Conservation (phyloP, 2,113 vertebrate genomes). For the Heterochromis multidens region DNA sequence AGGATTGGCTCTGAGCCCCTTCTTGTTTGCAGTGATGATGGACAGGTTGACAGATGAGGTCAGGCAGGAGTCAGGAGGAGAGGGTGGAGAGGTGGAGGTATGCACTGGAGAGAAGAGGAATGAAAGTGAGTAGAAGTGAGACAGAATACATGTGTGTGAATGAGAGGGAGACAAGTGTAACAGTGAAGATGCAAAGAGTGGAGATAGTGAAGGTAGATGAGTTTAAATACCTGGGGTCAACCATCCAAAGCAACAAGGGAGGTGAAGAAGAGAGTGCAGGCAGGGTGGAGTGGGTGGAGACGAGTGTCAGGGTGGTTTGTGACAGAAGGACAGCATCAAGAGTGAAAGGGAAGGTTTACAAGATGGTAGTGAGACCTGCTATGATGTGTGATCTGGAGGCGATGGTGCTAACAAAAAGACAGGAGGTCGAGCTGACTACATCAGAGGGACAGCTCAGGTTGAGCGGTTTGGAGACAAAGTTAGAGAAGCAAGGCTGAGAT, state of each 20-base stretch:
- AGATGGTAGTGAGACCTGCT: too few relatives aligned
- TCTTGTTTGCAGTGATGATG: not conserved
- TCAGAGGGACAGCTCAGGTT: too few relatives aligned
- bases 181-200: not conserved
- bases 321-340: not conserved
- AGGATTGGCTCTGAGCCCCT: not conserved
- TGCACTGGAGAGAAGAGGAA: not conserved
- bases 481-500: too few relatives aligned
- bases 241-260: not conserved
- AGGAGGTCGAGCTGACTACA: too few relatives aligned
- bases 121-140: not conserved
- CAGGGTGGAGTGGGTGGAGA: not conserved
- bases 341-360: not conserved
- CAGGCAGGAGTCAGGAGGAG: not conserved
- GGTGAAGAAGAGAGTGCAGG: not conserved
- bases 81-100: not conserved
- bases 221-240: not conserved
- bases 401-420: not conserved
- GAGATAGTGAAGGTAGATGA: accelerated
- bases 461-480: too few relatives aligned
- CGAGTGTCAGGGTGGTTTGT: not conserved
- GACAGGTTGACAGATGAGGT: not conserved
- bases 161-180: not conserved
- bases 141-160: not conserved
- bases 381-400: too few relatives aligned